These are phyloP conservation scores for Drosophila prostipennis DNA, from an alignment of 2,888 invertebrate species.

Conservation along the genomic window DNA sequence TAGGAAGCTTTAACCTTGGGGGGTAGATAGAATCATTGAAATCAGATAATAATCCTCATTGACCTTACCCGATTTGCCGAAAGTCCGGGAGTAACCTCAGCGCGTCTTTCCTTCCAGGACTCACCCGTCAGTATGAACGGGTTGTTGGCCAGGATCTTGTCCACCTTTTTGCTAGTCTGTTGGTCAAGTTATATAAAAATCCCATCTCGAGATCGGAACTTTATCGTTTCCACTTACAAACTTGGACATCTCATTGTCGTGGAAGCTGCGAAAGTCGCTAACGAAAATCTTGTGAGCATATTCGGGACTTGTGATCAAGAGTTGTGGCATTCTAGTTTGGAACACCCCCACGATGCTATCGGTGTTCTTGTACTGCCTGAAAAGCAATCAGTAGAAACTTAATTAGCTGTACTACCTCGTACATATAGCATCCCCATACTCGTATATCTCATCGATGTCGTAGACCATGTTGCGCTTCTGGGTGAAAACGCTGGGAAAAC, in stretches of 20 bases:
- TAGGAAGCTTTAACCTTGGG: slow-evolving; percentile 84
- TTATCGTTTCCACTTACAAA: slow-evolving; percentile 59
- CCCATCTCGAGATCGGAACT: no score
- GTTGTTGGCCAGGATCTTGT: slow-evolving; percentile 85
- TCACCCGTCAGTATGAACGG: slow-evolving; percentile 85
- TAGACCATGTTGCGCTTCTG: slow-evolving; percentile 75
- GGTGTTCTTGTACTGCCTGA: slow-evolving; percentile 53
- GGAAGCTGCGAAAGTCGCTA: slow-evolving; percentile 83
- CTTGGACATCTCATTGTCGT: slow-evolving; percentile 76
- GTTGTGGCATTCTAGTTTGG: slow-evolving; percentile 77
- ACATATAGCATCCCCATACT: slow-evolving; percentile 62
- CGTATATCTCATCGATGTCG: slow-evolving; percentile 83
- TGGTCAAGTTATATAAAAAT: not conserved
- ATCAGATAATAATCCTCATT: no score
- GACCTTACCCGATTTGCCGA: slow-evolving; percentile 84
- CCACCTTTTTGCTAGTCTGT: slow-evolving; percentile 81
- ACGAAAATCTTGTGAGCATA: slow-evolving; percentile 82
- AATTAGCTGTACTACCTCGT: not conserved
- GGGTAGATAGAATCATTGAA: not conserved
- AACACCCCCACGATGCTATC: slow-evolving; percentile 83
- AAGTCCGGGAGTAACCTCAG: slow-evolving; percentile 85
- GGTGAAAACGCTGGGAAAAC: slow-evolving; percentile 75
- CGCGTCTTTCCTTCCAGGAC: slow-evolving; percentile 85
- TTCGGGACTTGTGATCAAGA: slow-evolving; percentile 82
- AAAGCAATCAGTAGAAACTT: no score